Percentiles rank a stretch among this genome's conserved stretches.
phyloP scores from a whole-genome alignment of 2,113 vertebrate species.

The Ramphastos sulfuratus region DNA sequence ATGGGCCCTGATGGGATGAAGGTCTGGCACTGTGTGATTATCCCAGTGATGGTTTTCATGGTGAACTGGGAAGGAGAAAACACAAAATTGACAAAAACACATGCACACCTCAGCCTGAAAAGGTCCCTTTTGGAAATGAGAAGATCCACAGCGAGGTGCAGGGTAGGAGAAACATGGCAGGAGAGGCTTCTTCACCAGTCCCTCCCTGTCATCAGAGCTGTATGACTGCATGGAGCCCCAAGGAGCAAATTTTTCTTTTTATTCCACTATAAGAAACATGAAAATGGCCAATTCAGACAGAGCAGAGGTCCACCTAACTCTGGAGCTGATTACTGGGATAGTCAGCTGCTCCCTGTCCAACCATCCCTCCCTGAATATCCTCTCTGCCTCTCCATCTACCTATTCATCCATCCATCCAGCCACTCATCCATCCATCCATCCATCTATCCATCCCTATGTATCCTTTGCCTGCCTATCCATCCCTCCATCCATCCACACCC shows the following conservation, averaged over 20 bases:
- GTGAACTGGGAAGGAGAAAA: background rate
- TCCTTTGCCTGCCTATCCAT: background rate
- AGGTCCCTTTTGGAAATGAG: background rate
- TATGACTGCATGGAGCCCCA: background rate
- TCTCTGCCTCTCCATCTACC: background rate
- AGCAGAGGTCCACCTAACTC: background rate
- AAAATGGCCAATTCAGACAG: background rate
- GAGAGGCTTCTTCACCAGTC: background rate
- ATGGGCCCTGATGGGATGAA: background rate
- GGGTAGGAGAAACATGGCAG: background rate
- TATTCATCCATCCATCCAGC: too few relatives aligned
- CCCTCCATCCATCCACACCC: background rate
- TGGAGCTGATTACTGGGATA: background rate
- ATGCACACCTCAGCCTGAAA: rapidly evolving
- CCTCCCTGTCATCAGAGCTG: background rate
- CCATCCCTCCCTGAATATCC: background rate
- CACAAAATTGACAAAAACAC: background rate
- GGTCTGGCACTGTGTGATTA: background rate
- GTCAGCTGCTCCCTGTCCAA: background rate
- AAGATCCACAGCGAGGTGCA: rapidly evolving
- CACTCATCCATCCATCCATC: too few relatives aligned
- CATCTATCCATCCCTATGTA: too few relatives aligned
- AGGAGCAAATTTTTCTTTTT: too few relatives aligned
- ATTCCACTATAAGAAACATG: background rate
- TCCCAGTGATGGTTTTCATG: background rate